Evolutionary conservation across 2,113 vertebrate genomes (phyloP).

Genomic region (Rhipidura dahli): DNA sequence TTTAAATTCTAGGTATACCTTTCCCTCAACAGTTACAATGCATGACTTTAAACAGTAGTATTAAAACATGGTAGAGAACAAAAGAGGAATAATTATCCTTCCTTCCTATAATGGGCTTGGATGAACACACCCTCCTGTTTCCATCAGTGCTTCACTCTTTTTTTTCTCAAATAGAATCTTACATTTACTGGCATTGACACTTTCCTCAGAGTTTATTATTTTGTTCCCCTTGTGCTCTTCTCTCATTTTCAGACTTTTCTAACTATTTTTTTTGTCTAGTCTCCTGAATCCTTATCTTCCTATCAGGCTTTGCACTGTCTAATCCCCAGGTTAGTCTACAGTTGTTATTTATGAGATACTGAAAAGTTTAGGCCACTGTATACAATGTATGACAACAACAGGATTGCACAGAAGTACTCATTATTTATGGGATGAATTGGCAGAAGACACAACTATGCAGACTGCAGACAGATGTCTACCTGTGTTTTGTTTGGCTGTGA

Average conservation of each 20-base stretch:
- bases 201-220: neutral
- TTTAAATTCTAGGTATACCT: neutral
- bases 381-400: neutral
- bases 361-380: neutral
- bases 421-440: neutral
- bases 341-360: neutral
- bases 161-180: neutral
- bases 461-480: slow-evolving; percentile 8
- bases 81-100: neutral
- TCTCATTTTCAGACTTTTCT: neutral
- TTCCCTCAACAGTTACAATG: neutral
- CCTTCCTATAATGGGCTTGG: neutral
- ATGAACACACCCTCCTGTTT: neutral
- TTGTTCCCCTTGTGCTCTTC: neutral
- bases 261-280: neutral
- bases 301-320: neutral
- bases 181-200: neutral
- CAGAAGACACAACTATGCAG: neutral
- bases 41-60: neutral
- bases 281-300: neutral
- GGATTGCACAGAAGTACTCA: neutral
- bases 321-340: neutral
- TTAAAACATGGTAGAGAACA: neutral
- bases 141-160: neutral
- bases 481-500: slow-evolving; percentile 6